phyloP scores from a whole-genome alignment of 2,888 invertebrate species.

The Dynastes maya region DNA sequence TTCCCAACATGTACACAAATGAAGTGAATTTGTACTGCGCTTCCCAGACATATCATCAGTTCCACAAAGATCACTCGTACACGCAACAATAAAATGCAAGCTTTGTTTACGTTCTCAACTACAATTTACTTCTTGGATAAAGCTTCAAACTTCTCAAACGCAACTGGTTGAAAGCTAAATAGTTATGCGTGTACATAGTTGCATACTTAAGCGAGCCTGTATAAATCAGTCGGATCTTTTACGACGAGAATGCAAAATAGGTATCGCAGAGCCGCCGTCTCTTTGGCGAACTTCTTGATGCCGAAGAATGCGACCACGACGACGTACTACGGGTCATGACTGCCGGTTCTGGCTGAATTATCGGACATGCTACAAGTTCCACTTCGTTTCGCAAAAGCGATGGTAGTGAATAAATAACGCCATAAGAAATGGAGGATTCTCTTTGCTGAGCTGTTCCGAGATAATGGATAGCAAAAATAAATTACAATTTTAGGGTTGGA shows the following conservation, averaged over 20 bases:
- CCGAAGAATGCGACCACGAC: slow-evolving; percentile 37
- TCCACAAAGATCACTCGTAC: background rate
- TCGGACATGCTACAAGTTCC: background rate
- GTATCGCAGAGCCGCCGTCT: slow-evolving; percentile 18
- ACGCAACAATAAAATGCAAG: background rate
- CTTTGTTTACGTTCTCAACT: background rate
- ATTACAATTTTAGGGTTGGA: too few relatives aligned
- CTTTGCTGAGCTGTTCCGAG: background rate
- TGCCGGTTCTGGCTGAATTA: slow-evolving; percentile 12
- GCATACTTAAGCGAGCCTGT: slow-evolving; percentile 15
- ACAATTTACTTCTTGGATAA: background rate
- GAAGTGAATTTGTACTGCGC: background rate
- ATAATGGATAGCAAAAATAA: too few relatives aligned
- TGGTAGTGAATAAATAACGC: background rate
- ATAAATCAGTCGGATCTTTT: slow-evolving; percentile 37
- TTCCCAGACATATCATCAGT: background rate
- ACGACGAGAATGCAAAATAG: slow-evolving; percentile 35
- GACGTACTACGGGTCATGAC: slow-evolving; percentile 18
- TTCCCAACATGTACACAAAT: too few relatives aligned
- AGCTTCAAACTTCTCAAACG: background rate
- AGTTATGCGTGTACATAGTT: background rate
- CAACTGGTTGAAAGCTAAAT: background rate
- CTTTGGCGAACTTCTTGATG: slow-evolving; percentile 27
- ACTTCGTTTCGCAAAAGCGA: slow-evolving; percentile 11
- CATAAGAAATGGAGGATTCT: background rate